Conservation (phyloP, 2,113 vertebrate genomes). For the Oryzias celebensis region DNA sequence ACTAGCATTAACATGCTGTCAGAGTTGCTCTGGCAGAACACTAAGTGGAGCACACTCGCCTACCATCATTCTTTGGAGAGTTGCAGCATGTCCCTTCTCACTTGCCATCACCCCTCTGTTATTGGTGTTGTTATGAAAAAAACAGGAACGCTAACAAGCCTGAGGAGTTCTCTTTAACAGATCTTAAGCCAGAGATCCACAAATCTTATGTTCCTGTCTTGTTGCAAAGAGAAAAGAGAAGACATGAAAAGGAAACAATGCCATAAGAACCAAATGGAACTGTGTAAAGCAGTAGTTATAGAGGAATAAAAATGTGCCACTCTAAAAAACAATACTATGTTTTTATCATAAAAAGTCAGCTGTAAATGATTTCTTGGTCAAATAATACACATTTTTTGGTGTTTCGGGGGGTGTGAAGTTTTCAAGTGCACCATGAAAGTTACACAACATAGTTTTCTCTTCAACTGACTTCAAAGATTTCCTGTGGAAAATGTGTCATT, state of each 20-base stretch:
- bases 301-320: no score
- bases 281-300: no score
- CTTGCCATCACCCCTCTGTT: slow-evolving; percentile 40
- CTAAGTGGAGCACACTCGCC: slow-evolving; percentile 51
- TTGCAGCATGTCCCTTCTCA: slow-evolving; percentile 39
- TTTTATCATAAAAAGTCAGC: no score
- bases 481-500: no score
- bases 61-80: slow-evolving; percentile 38
- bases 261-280: no score
- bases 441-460: not conserved
- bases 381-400: no score
- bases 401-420: not conserved
- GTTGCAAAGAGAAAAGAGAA: slow-evolving; percentile 12
- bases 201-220: slow-evolving; percentile 20
- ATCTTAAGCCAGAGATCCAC: slow-evolving; percentile 37
- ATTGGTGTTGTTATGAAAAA: slow-evolving; percentile 22
- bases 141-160: slow-evolving; percentile 11
- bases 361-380: no score
- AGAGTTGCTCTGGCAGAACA: slow-evolving; percentile 61
- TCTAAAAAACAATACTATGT: no score
- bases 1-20: slow-evolving; percentile 59
- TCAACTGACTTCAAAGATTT: no score
- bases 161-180: slow-evolving; percentile 30
- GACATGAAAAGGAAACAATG: not conserved
- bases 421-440: not conserved